Percentiles rank a stretch among this genome's conserved stretches.
Conservation (phyloP, 2,888 invertebrate species). For the Apodemia mormo region DNA sequence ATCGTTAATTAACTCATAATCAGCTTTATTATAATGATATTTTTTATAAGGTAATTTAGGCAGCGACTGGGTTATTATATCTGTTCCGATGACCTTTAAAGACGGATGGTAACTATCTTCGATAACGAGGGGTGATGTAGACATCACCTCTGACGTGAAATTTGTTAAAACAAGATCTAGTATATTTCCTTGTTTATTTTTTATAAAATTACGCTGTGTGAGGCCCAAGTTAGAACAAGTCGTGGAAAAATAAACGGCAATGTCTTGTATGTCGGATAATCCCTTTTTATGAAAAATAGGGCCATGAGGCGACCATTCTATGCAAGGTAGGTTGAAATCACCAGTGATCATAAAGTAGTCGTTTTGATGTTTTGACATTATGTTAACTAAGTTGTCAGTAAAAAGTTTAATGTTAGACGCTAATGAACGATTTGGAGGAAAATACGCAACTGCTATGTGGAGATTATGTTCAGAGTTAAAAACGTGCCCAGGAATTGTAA, state of each 20-base stretch:
- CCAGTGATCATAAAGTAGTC: conserved; percentile 13
- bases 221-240: not conserved
- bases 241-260: not conserved
- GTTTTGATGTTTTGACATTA: not conserved
- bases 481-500: no score
- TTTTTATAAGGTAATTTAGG: no score
- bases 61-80: not conserved
- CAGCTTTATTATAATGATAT: no score
- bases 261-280: conserved; percentile 2
- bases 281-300: conserved; percentile 6
- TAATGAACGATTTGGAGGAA: conserved; percentile 14
- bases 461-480: conserved; percentile 1
- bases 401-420: not conserved
- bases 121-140: not conserved
- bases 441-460: conserved; percentile 23
- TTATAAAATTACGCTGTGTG: conserved; percentile 1
- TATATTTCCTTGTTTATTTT: no score
- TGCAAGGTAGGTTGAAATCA: no score
- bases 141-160: not conserved
- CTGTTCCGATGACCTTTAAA: not conserved
- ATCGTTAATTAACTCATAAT: no score
- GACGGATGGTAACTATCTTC: conserved; percentile 16
- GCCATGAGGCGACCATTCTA: not conserved
- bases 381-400: not conserved
- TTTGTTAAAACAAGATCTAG: no score